Evolutionary conservation across 2,797 vertebrate species (phyloP).

Genomic region (Argentina silus): DNA sequence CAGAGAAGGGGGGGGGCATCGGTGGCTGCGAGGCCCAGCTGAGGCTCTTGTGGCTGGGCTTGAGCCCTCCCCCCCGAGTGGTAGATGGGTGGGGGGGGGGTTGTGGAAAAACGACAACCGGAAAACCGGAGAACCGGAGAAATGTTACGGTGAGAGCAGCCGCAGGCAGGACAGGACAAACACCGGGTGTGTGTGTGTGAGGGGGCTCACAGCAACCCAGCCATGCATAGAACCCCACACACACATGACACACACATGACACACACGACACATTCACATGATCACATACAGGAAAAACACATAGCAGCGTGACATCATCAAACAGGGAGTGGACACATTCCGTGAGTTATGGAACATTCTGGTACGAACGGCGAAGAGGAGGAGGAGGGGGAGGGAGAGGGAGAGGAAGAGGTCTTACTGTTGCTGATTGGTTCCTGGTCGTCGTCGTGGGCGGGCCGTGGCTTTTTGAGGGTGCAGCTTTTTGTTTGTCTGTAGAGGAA

Average conservation of each 20-base stretch:
- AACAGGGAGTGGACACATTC: constrained; percentile 64
- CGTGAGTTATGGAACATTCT: constrained; percentile 73
- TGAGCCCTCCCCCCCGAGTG: not conserved
- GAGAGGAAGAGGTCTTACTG: constrained; percentile 80
- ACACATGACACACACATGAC: constrained; percentile 46
- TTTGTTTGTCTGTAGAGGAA: constrained; percentile 85
- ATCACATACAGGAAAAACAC: constrained; percentile 60
- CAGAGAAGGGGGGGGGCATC: not conserved
- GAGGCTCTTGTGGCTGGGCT: not conserved
- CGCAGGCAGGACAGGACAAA: constrained; percentile 57
- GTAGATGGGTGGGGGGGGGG: constrained; percentile 25
- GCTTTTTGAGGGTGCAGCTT: constrained; percentile 75
- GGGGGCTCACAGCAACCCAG: constrained; percentile 38
- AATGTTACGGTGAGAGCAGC: constrained; percentile 63
- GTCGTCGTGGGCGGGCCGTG: constrained; percentile 67
- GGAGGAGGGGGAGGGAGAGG: constrained; percentile 13
- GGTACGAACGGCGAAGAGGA: constrained; percentile 30
- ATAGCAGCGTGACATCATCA: constrained; percentile 74
- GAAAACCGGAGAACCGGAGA: constrained; percentile 44
- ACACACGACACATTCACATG: constrained; percentile 55
- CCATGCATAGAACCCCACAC: constrained; percentile 55
- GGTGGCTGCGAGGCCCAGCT: constrained; percentile 9
- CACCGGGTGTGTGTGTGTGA: not conserved
- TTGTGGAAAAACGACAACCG: constrained; percentile 52
- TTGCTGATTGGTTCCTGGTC: constrained; percentile 84